A percentile compares a stretch with the other conserved stretches of the same genome.
Evolutionary conservation across 2,888 invertebrate species (phyloP).

Genomic region (Schizaphis graminum): DNA sequence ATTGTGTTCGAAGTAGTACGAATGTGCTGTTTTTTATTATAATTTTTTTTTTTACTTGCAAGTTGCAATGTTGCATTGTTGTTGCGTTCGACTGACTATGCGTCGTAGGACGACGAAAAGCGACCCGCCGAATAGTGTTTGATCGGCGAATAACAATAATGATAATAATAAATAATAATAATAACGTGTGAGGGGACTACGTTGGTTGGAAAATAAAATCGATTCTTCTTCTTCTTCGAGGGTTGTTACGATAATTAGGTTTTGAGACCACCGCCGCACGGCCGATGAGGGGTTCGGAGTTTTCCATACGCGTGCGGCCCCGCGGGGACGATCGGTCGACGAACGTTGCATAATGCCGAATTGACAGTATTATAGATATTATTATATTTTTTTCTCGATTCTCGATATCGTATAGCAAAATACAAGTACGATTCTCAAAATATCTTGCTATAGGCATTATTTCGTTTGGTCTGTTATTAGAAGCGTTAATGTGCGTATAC

Average conservation of each 20-base stretch:
- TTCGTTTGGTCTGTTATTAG: neutral
- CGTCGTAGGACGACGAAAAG: neutral
- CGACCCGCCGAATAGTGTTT: neutral
- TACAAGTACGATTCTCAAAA: neutral
- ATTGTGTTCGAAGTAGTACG: neutral
- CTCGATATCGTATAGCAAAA: neutral
- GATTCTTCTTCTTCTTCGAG: conserved; percentile 55
- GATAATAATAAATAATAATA: conserved; percentile 10
- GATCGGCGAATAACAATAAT: neutral
- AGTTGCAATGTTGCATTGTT: neutral
- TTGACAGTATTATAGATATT: neutral
- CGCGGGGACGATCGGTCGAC: conserved; percentile 20
- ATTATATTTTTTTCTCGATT: conserved; percentile 1
- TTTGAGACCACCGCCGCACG: conserved; percentile 48
- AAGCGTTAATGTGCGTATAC: neutral
- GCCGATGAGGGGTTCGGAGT: conserved; percentile 50
- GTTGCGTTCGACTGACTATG: neutral
- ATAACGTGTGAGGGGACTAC: neutral
- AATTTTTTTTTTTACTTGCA: no score
- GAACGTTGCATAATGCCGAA: conserved; percentile 14
- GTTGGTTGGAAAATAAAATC: conserved; percentile 40
- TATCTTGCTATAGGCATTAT: neutral
- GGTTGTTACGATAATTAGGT: conserved; percentile 64
- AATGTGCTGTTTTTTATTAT: neutral
- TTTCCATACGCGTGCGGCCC: conserved; percentile 35